A percentile compares a stretch with the other conserved stretches of the same genome.
Conservation (phyloP, 2,113 vertebrate genomes). For the Ceyx cyanopectus region DNA sequence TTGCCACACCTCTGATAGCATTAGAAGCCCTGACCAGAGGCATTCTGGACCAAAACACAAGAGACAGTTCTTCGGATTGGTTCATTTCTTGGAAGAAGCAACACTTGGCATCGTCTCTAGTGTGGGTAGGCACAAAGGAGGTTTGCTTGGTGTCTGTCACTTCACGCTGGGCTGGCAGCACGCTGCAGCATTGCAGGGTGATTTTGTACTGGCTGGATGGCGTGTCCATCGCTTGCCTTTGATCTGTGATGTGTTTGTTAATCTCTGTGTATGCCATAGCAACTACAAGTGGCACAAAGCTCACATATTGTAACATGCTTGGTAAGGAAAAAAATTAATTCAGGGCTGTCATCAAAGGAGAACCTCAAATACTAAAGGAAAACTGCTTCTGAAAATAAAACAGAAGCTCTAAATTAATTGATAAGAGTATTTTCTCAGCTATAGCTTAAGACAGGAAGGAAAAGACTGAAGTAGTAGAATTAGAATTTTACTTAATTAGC, state of each 20-base stretch:
- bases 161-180: rapidly evolving
- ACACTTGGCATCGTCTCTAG: rapidly evolving
- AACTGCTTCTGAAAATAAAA: background rate
- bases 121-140: rapidly evolving
- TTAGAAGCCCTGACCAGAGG: no score
- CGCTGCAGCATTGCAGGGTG: rapidly evolving
- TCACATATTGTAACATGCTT: rapidly evolving
- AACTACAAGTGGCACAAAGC: background rate
- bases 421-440: background rate
- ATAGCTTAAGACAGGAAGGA: background rate
- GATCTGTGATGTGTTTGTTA: background rate
- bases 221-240: rapidly evolving
- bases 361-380: background rate
- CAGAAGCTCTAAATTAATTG: background rate
- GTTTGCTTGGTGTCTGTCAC: background rate
- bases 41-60: rapidly evolving
- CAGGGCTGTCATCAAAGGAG: background rate
- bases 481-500: background rate
- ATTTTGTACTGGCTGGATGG: rapidly evolving
- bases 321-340: background rate
- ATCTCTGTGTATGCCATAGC: background rate
- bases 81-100: rapidly evolving
- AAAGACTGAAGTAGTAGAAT: background rate
- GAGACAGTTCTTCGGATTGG: rapidly evolving
- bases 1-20: rapidly evolving